A percentile compares a stretch with the other conserved stretches of the same genome.
These are phyloP conservation scores for Elymnias hypermnestra DNA, from an alignment of 1,140 invertebrate species.

Conservation along the genomic window DNA sequence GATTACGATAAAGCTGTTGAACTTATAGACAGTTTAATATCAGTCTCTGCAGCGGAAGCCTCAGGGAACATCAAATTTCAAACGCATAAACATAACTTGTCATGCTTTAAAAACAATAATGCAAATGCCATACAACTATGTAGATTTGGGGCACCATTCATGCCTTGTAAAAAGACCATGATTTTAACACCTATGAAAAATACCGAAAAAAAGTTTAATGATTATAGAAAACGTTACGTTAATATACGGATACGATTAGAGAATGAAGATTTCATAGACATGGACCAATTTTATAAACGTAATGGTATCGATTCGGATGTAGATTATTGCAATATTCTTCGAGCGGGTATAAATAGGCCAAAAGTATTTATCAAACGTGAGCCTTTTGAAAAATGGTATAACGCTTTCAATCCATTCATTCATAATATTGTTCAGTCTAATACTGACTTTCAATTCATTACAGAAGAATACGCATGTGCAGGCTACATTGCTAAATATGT, in stretches of 20 bases:
- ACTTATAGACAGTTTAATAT: conserved; percentile 18
- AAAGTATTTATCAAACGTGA: conserved; percentile 25
- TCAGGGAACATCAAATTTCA: conserved; percentile 21
- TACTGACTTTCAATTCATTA: conserved; percentile 55
- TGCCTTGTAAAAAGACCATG: conserved; percentile 20
- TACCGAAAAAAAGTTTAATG: conserved; percentile 4
- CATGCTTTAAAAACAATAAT: conserved; percentile 15
- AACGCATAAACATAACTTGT: conserved; percentile 24
- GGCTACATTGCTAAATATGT: conserved; percentile 35
- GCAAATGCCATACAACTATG: conserved; percentile 17
- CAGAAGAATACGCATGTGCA: conserved; percentile 56
- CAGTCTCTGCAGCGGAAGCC: conserved; percentile 23
- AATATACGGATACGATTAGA: conserved; percentile 11
- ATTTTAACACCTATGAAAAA: conserved; percentile 19
- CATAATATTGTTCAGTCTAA: conserved; percentile 32
- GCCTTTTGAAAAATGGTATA: conserved; percentile 25
- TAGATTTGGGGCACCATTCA: conserved; percentile 24
- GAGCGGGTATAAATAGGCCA: conserved; percentile 22
- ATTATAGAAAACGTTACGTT: conserved; percentile 16
- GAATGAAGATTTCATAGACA: conserved; percentile 18
- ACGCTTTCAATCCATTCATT: conserved; percentile 26
- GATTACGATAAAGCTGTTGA: conserved; percentile 17
- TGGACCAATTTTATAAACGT: conserved; percentile 23
- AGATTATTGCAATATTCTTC: conserved; percentile 23
- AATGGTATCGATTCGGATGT: conserved; percentile 28